A percentile compares a stretch with the other conserved stretches of the same genome.
phyloP scores from a whole-genome alignment of 2,797 vertebrate species.

The Chrosomus eos region DNA sequence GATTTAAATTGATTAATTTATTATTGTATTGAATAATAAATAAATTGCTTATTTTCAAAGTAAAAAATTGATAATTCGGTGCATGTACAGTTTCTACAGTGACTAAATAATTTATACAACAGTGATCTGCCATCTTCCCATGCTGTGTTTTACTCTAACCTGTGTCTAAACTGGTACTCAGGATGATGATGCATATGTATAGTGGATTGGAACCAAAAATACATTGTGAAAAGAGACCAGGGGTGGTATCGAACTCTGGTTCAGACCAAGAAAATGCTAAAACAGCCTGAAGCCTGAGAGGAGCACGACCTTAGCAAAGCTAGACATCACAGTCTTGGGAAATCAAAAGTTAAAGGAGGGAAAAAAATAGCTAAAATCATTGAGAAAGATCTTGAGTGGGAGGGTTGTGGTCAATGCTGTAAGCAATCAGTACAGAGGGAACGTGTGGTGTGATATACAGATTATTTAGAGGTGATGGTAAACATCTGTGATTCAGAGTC shows the following conservation, averaged over 20 bases:
- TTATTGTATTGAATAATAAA: background rate
- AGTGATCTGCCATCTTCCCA: background rate
- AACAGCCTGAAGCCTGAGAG: constrained; percentile 23
- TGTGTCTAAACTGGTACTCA: background rate
- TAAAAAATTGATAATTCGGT: background rate
- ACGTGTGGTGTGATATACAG: background rate
- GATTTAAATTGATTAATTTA: background rate
- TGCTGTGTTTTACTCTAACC: background rate
- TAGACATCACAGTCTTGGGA: constrained; percentile 1
- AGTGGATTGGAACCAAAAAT: background rate
- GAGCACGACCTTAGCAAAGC: background rate
- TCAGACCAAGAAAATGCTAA: background rate
- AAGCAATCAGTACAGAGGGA: background rate
- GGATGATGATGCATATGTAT: background rate
- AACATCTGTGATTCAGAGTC: constrained; percentile 16
- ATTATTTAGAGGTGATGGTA: constrained; percentile 12
- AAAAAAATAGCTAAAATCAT: background rate
- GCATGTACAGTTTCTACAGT: background rate
- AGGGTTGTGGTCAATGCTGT: background rate
- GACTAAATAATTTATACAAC: background rate
- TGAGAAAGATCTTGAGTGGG: constrained; percentile 8
- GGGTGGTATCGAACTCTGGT: background rate
- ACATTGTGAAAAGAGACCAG: background rate
- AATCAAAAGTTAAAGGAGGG: constrained; percentile 22
- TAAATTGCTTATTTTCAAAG: background rate